These are phyloP conservation scores for Daktulosphaira vitifoliae DNA, from an alignment of 1,140 invertebrate genomes.

Conservation along the genomic window DNA sequence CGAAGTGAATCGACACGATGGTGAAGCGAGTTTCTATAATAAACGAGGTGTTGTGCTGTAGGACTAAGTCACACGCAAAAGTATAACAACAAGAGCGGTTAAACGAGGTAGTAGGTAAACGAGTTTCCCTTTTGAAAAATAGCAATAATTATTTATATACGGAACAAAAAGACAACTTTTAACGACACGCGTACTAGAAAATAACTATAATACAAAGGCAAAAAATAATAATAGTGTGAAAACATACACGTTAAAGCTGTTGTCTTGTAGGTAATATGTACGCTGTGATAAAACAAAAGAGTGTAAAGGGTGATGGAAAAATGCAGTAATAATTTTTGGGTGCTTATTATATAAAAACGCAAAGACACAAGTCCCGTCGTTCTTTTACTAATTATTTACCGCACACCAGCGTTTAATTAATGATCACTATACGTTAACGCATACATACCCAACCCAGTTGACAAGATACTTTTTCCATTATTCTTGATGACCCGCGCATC, in stretches of 20 bases:
- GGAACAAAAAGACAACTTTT: conserved; percentile 31
- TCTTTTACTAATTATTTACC: conserved; percentile 29
- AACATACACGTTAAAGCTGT: too few species aligned
- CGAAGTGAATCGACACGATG: neutral
- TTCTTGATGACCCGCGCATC: too few species aligned
- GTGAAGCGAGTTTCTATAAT: too few species aligned
- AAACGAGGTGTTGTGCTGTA: too few species aligned
- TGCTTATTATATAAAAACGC: conserved; percentile 6
- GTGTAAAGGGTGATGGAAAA: conserved; percentile 1
- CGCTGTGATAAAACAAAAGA: conserved; percentile 7
- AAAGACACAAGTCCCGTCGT: conserved; percentile 25
- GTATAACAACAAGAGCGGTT: too few species aligned
- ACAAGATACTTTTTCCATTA: too few species aligned
- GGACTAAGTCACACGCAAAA: too few species aligned
- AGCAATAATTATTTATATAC: conserved; percentile 19
- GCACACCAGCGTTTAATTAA: conserved; percentile 30
- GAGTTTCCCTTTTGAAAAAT: conserved; percentile 28
- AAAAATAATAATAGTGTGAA: too few species aligned
- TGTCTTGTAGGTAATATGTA: too few species aligned
- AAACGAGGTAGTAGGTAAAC: neutral
- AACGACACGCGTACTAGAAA: neutral
- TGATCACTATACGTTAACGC: neutral
- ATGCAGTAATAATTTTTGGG: conserved; percentile 17
- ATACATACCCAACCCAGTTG: too few species aligned
- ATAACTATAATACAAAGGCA: too few species aligned